Percentiles rank a stretch among this genome's conserved stretches.
Conservation (phyloP, 1,140 invertebrate genomes). For the Pseudoatta argentina region DNA sequence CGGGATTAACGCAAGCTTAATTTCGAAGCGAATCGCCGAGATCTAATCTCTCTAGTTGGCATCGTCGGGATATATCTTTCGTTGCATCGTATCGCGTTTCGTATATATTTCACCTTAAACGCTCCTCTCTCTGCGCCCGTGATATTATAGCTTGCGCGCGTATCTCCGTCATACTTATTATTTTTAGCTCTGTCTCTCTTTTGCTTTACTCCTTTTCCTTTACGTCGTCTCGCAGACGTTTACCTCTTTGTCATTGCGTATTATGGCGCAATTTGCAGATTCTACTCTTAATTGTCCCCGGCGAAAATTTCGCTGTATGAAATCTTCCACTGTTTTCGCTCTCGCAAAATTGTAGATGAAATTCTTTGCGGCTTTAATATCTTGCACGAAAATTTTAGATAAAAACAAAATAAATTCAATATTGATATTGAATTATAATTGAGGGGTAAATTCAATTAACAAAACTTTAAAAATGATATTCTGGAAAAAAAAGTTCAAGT, state of each 20-base stretch:
- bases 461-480: background rate
- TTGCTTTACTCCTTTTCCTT: background rate
- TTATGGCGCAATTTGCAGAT: slow-evolving; percentile 58
- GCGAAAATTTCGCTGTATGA: slow-evolving; percentile 40
- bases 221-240: slow-evolving; percentile 23
- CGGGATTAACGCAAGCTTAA: slow-evolving; percentile 67
- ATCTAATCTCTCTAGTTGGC: slow-evolving; percentile 72
- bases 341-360: slow-evolving; percentile 15
- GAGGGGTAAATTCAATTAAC: background rate
- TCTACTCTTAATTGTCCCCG: slow-evolving; percentile 52
- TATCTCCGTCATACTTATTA: slow-evolving; percentile 55
- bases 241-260: slow-evolving; percentile 59
- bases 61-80: slow-evolving; percentile 31
- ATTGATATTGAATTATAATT: background rate
- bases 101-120: slow-evolving; percentile 50
- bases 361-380: slow-evolving; percentile 22
- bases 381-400: background rate
- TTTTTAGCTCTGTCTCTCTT: slow-evolving; percentile 38
- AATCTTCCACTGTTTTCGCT: background rate
- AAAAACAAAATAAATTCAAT: background rate
- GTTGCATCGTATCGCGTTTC: slow-evolving; percentile 43
- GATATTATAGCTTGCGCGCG: background rate
- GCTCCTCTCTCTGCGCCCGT: background rate
- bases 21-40: slow-evolving; percentile 65
- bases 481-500: background rate